phyloP scores from a whole-genome alignment of 2,888 invertebrate species.

The Bugula neritina region DNA sequence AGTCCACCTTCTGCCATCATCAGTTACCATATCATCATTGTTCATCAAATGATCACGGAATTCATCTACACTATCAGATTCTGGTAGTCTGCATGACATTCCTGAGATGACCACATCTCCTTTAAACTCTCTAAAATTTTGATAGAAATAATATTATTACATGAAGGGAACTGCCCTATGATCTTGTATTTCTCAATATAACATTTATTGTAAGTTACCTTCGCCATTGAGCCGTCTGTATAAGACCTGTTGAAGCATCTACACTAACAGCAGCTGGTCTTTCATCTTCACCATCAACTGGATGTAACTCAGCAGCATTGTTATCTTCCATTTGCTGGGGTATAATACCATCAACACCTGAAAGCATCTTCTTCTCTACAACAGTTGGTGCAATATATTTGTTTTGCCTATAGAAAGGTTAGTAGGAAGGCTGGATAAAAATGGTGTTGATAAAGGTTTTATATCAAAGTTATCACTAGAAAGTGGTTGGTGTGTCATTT shows the following conservation, averaged over 20 bases:
- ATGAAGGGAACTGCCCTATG: background rate
- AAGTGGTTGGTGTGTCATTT: no score
- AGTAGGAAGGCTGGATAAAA: no score
- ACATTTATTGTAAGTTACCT: background rate
- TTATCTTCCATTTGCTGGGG: no score
- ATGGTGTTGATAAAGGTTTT: no score
- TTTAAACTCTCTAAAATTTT: constrained; percentile 29
- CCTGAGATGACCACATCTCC: constrained; percentile 56
- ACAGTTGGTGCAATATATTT: no score
- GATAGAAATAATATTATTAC: background rate
- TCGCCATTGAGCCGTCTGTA: background rate
- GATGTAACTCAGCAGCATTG: background rate
- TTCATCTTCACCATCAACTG: background rate
- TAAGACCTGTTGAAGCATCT: background rate
- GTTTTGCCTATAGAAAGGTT: background rate
- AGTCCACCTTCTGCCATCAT: constrained; percentile 83
- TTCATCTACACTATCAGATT: constrained; percentile 83
- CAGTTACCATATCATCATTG: constrained; percentile 86
- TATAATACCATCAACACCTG: background rate
- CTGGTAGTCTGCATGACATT: constrained; percentile 68
- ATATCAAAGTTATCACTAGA: no score
- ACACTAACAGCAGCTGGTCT: no score
- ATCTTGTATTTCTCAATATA: background rate
- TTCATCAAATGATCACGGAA: constrained; percentile 84
- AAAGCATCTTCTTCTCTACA: background rate